Percentiles rank a stretch among this genome's conserved stretches.
Conservation (phyloP, 2,113 vertebrate genomes). For the Telmatochromis sp. region DNA sequence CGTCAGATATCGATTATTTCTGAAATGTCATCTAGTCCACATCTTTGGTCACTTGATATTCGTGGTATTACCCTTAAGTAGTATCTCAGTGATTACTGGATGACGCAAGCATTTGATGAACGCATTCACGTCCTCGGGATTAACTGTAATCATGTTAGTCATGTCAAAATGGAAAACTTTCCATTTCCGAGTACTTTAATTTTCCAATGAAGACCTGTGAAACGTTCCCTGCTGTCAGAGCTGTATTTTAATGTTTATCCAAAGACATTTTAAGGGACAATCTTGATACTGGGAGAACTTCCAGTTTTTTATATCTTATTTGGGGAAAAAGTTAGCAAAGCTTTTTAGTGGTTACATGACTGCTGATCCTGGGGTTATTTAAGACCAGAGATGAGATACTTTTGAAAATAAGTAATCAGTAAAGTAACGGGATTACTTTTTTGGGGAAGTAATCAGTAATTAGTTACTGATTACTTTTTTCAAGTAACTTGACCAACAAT, state of each 20-base stretch:
- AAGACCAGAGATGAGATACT: neutral
- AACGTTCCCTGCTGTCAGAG: fast-evolving
- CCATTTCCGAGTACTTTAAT: neutral
- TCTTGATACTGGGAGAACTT: neutral
- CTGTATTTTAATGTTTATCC: neutral
- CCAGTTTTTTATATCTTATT: fast-evolving
- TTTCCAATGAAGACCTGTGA: neutral
- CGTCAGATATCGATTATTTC: neutral
- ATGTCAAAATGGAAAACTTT: neutral
- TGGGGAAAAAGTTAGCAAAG: neutral
- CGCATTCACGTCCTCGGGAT: neutral
- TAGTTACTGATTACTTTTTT: too few species aligned
- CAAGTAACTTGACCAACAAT: too few species aligned
- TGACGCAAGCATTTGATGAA: neutral
- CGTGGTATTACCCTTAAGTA: neutral
- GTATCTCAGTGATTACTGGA: neutral
- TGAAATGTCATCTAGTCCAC: neutral
- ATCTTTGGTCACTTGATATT: neutral
- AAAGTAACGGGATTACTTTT: too few species aligned
- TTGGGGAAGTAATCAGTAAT: too few species aligned
- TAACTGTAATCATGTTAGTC: neutral
- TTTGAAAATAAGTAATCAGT: too few species aligned
- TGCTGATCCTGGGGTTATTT: neutral
- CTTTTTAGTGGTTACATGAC: neutral
- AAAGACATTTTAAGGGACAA: neutral